Evolutionary conservation across 2,797 vertebrate genomes (phyloP).

Genomic region (Eulemur rubriventer): DNA sequence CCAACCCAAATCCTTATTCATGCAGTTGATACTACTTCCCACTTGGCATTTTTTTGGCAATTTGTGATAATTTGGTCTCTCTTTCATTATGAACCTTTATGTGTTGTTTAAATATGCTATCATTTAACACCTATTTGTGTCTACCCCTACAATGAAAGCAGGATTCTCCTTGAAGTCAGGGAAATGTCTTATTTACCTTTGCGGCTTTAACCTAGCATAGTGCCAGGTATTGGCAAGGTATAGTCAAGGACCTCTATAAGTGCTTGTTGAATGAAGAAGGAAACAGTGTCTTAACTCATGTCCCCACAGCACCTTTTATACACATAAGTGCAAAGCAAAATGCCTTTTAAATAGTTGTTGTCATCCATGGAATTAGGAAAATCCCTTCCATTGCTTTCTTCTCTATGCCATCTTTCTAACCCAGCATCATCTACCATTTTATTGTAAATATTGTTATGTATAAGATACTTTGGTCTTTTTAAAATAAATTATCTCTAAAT

Average conservation of each 20-base stretch:
- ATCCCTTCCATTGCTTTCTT: neutral
- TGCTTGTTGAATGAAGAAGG: neutral
- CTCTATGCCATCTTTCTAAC: neutral
- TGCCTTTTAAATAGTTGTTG: neutral
- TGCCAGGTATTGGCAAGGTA: neutral
- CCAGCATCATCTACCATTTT: neutral
- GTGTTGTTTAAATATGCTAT: neutral
- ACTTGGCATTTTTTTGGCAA: neutral
- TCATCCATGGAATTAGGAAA: neutral
- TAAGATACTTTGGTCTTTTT: neutral
- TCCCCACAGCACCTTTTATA: neutral
- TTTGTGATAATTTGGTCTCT: neutral
- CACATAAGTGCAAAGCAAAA: neutral
- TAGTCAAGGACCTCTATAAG: neutral
- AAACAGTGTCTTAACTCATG: neutral
- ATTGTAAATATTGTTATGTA: neutral
- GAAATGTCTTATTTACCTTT: neutral
- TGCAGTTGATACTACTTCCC: neutral
- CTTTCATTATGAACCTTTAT: neutral
- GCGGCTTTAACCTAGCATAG: neutral
- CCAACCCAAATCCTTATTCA: neutral
- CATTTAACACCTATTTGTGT: neutral
- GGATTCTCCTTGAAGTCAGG: neutral
- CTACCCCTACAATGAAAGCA: neutral
- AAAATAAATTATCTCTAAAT: conserved; percentile 7